These are phyloP conservation scores for Tetraodon nigroviridis DNA, from an alignment of 2,113 vertebrate species.

Conservation along the genomic window DNA sequence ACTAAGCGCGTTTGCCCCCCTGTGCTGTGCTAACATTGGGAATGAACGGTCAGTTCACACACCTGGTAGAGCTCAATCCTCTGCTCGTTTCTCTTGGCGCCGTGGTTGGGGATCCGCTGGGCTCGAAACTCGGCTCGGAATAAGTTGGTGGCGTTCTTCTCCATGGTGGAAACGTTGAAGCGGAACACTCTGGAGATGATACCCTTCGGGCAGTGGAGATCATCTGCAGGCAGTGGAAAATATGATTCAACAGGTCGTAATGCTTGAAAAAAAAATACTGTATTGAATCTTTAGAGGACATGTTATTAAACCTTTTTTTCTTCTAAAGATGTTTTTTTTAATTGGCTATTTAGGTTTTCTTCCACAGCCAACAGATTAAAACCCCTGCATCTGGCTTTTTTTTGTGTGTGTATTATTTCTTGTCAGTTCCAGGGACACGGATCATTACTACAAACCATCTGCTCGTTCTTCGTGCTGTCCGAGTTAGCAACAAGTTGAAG, in stretches of 20 bases:
- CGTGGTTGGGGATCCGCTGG: constrained; percentile 83
- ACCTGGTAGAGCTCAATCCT: constrained; percentile 98
- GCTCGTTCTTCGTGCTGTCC: constrained; percentile 64
- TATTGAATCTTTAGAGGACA: constrained; percentile 9
- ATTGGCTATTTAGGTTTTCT: constrained; percentile 29
- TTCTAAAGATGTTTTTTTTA: constrained; percentile 22
- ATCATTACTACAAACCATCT: constrained; percentile 59
- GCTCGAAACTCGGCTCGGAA: constrained; percentile 95
- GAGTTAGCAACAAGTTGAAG: constrained; percentile 71
- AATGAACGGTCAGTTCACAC: constrained; percentile 41
- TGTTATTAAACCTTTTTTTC: constrained; percentile 40
- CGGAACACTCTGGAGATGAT: constrained; percentile 92
- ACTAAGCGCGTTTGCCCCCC: constrained; percentile 32
- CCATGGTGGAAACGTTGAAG: constrained; percentile 93
- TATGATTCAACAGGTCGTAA: constrained; percentile 23
- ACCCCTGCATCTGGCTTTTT: neutral
- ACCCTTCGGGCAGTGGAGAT: constrained; percentile 88
- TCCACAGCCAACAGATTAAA: constrained; percentile 34
- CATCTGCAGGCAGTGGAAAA: constrained; percentile 77
- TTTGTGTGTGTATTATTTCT: constrained; percentile 24
- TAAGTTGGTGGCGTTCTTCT: constrained; percentile 93
- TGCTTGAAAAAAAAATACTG: constrained; percentile 1
- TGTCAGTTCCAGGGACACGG: constrained; percentile 24
- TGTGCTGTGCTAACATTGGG: constrained; percentile 28
- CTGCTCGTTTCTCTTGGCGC: constrained; percentile 88